These are phyloP conservation scores for Dryas iulia DNA, from an alignment of 1,140 invertebrate genomes.

Conservation along the genomic window DNA sequence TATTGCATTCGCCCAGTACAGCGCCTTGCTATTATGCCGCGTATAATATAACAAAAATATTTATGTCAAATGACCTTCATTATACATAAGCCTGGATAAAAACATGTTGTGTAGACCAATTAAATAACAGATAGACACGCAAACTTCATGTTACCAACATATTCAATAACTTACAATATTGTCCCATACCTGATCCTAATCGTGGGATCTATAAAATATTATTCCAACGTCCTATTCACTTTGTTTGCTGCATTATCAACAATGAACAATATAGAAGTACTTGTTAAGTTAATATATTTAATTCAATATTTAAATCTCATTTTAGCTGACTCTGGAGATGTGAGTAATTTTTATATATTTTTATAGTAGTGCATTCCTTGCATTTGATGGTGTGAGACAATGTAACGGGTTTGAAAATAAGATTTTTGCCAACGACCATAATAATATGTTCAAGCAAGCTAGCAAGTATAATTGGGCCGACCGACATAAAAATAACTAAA, in stretches of 20 bases:
- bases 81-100: neutral
- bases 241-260: neutral
- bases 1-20: neutral
- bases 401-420: no score
- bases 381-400: no score
- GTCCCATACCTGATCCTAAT: neutral
- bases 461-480: no score
- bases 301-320: neutral
- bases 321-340: neutral
- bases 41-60: neutral
- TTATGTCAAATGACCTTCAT: neutral
- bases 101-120: neutral
- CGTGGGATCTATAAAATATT: neutral
- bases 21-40: neutral
- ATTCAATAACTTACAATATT: neutral
- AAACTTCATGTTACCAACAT: neutral
- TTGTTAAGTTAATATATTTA: neutral
- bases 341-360: neutral
- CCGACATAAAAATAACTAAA: no score
- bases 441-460: no score
- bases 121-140: neutral
- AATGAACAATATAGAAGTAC: neutral
- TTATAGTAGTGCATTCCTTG: no score
- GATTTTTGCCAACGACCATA: no score
- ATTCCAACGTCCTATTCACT: neutral